Evolutionary conservation across 2,113 vertebrate genomes (phyloP).

Genomic region (Symphodus melops): DNA sequence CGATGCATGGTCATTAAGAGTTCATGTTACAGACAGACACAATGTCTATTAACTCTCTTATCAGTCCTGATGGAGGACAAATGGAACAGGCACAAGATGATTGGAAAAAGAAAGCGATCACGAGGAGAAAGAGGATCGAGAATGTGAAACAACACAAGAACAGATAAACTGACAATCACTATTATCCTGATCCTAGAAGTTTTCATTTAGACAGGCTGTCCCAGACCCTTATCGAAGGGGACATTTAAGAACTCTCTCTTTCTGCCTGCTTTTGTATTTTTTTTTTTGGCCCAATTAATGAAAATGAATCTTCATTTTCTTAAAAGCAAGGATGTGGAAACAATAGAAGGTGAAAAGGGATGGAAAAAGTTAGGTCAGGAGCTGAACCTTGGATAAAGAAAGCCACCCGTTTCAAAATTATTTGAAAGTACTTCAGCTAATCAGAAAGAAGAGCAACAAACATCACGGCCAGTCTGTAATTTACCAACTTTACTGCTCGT

Average conservation of each 20-base stretch:
- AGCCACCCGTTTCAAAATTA: background rate
- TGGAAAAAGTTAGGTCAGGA: background rate
- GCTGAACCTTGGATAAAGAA: background rate
- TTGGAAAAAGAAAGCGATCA: background rate
- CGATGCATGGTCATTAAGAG: no score
- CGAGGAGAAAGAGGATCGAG: background rate
- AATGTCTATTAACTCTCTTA: no score
- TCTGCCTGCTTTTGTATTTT: background rate
- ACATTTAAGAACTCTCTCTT: background rate
- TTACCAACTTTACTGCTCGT: background rate
- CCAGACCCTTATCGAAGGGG: background rate
- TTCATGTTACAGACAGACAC: no score
- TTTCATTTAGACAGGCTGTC: background rate
- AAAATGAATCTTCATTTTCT: slow-evolving; percentile 2
- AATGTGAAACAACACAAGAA: background rate
- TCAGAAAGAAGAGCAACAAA: background rate
- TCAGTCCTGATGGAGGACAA: no score
- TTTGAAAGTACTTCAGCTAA: background rate
- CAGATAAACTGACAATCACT: background rate
- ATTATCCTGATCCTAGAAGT: background rate
- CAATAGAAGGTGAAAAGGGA: background rate
- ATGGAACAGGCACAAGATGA: background rate
- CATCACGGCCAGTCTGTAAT: background rate
- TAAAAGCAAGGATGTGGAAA: background rate
- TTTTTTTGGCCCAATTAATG: background rate